Evolutionary conservation across 2,797 vertebrate species (phyloP), one percentile per base, ranked within the genome.

Genomic region (Esox lucius): DNA sequence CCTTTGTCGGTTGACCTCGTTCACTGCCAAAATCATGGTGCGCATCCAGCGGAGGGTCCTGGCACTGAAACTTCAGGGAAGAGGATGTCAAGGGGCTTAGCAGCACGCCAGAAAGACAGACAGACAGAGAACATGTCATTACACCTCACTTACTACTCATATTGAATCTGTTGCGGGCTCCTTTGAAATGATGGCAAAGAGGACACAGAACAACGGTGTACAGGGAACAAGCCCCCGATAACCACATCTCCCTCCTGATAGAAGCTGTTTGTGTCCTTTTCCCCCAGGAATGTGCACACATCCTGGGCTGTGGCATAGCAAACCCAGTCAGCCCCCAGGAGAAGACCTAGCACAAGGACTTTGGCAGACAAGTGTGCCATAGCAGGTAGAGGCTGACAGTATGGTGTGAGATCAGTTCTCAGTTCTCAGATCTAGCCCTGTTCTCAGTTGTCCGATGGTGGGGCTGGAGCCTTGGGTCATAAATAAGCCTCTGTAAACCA

Each of bases 21-120:
- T 75, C 4, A 92, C 84, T n/a, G 92, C 87, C 77, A 93, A 94
- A 31, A 78, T 86, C 93, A 94, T 92, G 3, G 91, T 92, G 73
- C 89, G 87, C 83, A 91, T 91, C 91, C 92, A 92, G 49, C 91
- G 88, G 22, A 93, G 81, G 13, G 91, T 88, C 74, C 90, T 84
- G 61, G 89, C 78, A 33, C 77, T 89, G 70, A 93, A 94, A 80
- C 92, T 93, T 79, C 51, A 76, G 15, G n/a, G n/a, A 59, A 22
- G n/a, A 56, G 17, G n/a, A 76, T 19, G 83, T 9, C 81, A 77
- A 69, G 35, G 3, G 77, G 9, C 51, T 75, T 9, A 77, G 74
- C 2, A 72, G 4, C 19, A 59, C 8, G 8, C 16, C 5, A 35
- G 19, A 17, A 2, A 17, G 70, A 0, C 33, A 8, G 70, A 0